Percentiles rank a stretch among this genome's conserved stretches.
Conservation (phyloP, 2,797 vertebrate genomes). For the Gymnodraco acuticeps region DNA sequence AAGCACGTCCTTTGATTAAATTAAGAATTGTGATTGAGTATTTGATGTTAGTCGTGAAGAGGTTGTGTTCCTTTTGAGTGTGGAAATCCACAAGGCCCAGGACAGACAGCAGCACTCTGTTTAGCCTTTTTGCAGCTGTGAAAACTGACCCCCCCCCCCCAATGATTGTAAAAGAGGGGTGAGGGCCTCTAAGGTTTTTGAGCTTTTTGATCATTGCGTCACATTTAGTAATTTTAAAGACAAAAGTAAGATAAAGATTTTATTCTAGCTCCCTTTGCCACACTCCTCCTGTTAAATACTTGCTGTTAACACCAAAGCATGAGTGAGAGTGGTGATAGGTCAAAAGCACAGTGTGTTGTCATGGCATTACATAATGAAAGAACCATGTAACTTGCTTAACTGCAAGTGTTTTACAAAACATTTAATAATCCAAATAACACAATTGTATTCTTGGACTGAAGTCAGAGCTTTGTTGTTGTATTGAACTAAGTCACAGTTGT, state of each 20-base stretch:
- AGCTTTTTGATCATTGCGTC: conserved; percentile 13
- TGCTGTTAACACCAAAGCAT: not conserved
- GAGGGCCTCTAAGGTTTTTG: not conserved
- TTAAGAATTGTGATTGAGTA: not conserved
- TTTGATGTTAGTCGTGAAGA: not conserved
- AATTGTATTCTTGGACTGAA: not conserved
- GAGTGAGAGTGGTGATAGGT: not conserved
- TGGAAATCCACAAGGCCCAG: conserved; percentile 11
- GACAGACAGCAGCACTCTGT: conserved; percentile 21
- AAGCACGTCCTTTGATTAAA: not conserved
- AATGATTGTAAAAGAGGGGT: not conserved
- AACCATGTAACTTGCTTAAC: too few relatives aligned
- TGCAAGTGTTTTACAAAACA: too few relatives aligned
- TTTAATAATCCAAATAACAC: too few relatives aligned
- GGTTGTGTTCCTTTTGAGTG: not conserved
- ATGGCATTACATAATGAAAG: too few relatives aligned
- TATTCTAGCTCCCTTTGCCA: too few relatives aligned
- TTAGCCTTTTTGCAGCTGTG: conserved; percentile 58
- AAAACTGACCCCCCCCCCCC: conserved; percentile 25
- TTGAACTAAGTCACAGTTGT: not conserved
- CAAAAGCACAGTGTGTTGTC: not conserved
- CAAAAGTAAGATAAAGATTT: not conserved
- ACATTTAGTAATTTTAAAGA: not conserved
- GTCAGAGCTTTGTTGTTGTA: too few relatives aligned
- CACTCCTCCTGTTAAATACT: not conserved